A percentile compares a stretch with the other conserved stretches of the same genome.
These are phyloP conservation scores for Panagrolaimus sp. DNA, from an alignment of 1,140 invertebrate genomes.

Conservation along the genomic window DNA sequence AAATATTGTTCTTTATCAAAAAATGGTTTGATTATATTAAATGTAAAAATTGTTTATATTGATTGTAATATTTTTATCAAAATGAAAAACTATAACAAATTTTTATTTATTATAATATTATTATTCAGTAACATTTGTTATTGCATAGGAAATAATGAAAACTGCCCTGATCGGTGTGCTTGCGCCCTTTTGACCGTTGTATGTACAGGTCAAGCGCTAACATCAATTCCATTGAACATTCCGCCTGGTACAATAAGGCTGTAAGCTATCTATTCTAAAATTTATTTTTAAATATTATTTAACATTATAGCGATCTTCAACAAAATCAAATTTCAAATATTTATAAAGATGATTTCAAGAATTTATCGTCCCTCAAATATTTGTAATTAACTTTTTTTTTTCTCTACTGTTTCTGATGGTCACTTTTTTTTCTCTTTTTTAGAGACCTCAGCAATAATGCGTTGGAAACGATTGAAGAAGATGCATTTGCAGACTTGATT, in stretches of 20 bases:
- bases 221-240: slow-evolving; percentile 28
- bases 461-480: slow-evolving; percentile 81
- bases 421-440: slow-evolving; percentile 57
- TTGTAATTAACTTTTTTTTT: too few species aligned
- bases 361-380: slow-evolving; percentile 75
- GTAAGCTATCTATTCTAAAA: slow-evolving; percentile 27
- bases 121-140: too few species aligned
- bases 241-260: slow-evolving; percentile 36
- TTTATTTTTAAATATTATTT: not conserved
- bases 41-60: too few species aligned
- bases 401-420: slow-evolving; percentile 3
- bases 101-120: too few species aligned
- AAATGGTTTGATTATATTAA: too few species aligned
- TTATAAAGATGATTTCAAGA: slow-evolving; percentile 78
- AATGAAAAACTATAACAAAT: too few species aligned
- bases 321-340: slow-evolving; percentile 85
- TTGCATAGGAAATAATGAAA: not conserved
- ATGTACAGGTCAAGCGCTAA: slow-evolving; percentile 39
- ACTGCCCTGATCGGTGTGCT: slow-evolving; percentile 29
- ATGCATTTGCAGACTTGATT: slow-evolving; percentile 78
- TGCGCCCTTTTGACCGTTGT: slow-evolving; percentile 40
- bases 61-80: too few species aligned
- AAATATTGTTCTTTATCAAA: too few species aligned
- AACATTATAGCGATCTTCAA: slow-evolving; percentile 78
- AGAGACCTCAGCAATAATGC: slow-evolving; percentile 87